phyloP scores from a whole-genome alignment of 64 coral and sea anemone species.

The Pocillopora damicornis region DNA sequence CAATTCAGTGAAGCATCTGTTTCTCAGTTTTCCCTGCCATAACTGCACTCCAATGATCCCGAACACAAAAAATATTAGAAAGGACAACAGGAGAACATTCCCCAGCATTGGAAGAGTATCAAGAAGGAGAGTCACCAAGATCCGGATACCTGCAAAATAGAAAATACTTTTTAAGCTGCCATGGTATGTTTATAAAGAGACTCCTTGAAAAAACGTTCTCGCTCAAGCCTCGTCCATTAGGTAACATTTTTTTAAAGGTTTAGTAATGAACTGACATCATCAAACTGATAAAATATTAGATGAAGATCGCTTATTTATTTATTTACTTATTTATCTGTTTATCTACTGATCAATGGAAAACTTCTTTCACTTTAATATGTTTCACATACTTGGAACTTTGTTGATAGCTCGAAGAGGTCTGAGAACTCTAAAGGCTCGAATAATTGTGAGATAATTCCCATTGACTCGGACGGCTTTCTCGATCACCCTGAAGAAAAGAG shows the following conservation, averaged over 20 bases:
- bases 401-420: conserved; percentile 95
- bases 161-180: no score
- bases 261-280: no score
- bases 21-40: conserved; percentile 89
- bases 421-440: conserved; percentile 91
- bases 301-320: no score
- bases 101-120: conserved; percentile 89
- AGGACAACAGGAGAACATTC: conserved; percentile 79
- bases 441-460: conserved; percentile 73
- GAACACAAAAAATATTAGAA: conserved; percentile 92
- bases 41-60: conserved; percentile 88
- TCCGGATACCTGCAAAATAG: conserved; percentile 69
- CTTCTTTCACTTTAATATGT: no score
- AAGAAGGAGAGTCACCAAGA: conserved; percentile 75
- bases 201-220: no score
- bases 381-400: conserved; percentile 92
- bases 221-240: no score
- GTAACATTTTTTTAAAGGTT: no score
- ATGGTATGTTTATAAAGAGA: no score
- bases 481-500: conserved; percentile 50
- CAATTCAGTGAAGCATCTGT: conserved; percentile 62
- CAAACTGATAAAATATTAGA: no score
- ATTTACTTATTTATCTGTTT: no score
- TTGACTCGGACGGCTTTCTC: conserved; percentile 49
- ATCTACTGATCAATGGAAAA: no score